These are phyloP conservation scores for Alaudala cheleensis DNA, from an alignment of 2,113 vertebrate species.

Conservation along the genomic window DNA sequence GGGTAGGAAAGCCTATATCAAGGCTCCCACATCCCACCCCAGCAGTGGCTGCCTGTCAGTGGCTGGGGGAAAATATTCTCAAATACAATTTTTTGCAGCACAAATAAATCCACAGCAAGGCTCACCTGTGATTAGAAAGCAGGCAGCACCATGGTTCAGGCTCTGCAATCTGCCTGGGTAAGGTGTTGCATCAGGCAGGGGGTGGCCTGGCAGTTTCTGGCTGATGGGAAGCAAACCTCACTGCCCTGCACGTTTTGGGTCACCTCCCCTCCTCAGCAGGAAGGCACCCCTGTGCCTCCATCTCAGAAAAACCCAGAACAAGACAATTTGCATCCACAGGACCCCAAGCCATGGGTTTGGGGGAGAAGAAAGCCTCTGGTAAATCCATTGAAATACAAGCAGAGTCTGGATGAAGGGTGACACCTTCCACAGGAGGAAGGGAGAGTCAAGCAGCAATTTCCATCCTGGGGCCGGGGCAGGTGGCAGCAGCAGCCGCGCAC, in stretches of 20 bases:
- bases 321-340: background rate
- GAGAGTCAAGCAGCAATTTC: background rate
- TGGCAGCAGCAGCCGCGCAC: background rate
- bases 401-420: background rate
- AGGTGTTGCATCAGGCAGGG: background rate
- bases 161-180: background rate
- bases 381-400: background rate
- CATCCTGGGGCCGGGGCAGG: slow-evolving; percentile 14
- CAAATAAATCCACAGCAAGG: background rate
- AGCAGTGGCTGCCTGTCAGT: background rate
- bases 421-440: background rate
- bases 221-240: background rate
- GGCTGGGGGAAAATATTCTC: background rate
- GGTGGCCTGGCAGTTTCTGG: background rate
- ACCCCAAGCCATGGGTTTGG: background rate
- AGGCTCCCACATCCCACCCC: background rate
- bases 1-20: background rate
- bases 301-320: background rate
- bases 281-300: background rate
- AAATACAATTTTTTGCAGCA: background rate
- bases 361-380: background rate
- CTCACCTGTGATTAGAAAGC: background rate
- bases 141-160: background rate
- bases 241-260: fast-evolving
- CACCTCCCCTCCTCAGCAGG: background rate